Evolutionary conservation across 2,113 vertebrate genomes (phyloP).

Genomic region (Aspiorhynchus laticeps): DNA sequence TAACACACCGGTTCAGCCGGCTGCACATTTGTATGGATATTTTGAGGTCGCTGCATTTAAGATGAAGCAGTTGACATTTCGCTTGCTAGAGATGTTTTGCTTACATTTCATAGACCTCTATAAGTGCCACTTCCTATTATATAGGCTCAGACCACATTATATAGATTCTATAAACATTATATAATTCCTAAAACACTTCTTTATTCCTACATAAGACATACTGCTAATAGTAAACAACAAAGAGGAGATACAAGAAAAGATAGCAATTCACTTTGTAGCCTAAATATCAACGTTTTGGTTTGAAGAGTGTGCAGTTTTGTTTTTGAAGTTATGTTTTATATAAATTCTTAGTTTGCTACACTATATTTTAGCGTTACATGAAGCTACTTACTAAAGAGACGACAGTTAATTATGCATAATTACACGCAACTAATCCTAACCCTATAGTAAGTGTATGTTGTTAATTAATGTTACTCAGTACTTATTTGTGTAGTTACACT

Average conservation of each 20-base stretch:
- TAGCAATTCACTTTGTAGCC: not conserved
- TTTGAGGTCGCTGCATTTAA: not conserved
- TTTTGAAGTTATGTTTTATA: not conserved
- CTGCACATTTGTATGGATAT: not conserved
- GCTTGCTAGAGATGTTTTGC: conserved; percentile 1
- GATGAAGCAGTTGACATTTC: not conserved
- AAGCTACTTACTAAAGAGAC: not conserved
- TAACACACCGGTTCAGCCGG: not conserved
- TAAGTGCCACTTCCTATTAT: not conserved
- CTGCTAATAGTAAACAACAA: not conserved
- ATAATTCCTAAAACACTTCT: not conserved
- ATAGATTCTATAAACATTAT: not conserved
- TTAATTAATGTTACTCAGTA: not conserved
- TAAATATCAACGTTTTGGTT: not conserved
- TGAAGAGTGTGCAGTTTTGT: not conserved
- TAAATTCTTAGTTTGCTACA: not conserved
- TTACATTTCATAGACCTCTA: not conserved
- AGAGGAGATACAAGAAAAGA: not conserved
- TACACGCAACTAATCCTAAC: not conserved
- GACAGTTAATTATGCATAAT: not conserved
- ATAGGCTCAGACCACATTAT: not conserved
- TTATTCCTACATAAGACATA: not conserved
- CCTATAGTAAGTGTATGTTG: not conserved
- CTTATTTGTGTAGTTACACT: not conserved
- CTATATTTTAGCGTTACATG: not conserved